Percentiles rank a stretch among this genome's conserved stretches.
Conservation (phyloP, 1,140 invertebrate species). For the Drosophila equinoxialis region DNA sequence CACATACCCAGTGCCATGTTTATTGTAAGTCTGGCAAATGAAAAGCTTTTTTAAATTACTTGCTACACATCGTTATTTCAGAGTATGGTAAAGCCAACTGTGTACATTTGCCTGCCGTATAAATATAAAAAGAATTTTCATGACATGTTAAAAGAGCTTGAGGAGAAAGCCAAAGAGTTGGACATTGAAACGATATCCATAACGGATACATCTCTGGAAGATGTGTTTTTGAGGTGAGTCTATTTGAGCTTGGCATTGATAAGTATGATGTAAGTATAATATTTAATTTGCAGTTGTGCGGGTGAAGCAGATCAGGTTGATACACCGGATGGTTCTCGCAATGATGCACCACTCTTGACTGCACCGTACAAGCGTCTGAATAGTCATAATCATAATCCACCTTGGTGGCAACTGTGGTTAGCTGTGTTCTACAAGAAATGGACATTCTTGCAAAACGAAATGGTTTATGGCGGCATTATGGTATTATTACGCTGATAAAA, state of each 20-base stretch:
- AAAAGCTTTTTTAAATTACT: not conserved
- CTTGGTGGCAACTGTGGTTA: slow-evolving; percentile 44
- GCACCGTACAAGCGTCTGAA: slow-evolving; percentile 44
- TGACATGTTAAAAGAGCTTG: slow-evolving; percentile 87
- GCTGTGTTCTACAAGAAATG: slow-evolving; percentile 79
- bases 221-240: slow-evolving; percentile 92
- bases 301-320: slow-evolving; percentile 71
- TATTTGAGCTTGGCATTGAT: not conserved
- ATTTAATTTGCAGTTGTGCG: slow-evolving; percentile 52
- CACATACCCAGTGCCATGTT: slow-evolving; percentile 59
- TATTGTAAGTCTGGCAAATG: slow-evolving; percentile 43
- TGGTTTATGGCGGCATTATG: slow-evolving; percentile 62
- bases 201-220: slow-evolving; percentile 92
- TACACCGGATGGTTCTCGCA: slow-evolving; percentile 40
- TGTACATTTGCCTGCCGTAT: slow-evolving; percentile 84
- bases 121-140: slow-evolving; percentile 83
- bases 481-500: slow-evolving; percentile 27
- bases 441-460: slow-evolving; percentile 67
- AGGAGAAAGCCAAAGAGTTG: slow-evolving; percentile 85
- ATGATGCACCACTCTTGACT: slow-evolving; percentile 37
- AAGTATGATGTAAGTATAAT: not conserved
- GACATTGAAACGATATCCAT: slow-evolving; percentile 90
- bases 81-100: slow-evolving; percentile 83
- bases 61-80: slow-evolving; percentile 24
- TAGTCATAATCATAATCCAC: slow-evolving; percentile 22